Evolutionary conservation across 2,797 vertebrate species (phyloP).

Genomic region (Alfaro cultratus): DNA sequence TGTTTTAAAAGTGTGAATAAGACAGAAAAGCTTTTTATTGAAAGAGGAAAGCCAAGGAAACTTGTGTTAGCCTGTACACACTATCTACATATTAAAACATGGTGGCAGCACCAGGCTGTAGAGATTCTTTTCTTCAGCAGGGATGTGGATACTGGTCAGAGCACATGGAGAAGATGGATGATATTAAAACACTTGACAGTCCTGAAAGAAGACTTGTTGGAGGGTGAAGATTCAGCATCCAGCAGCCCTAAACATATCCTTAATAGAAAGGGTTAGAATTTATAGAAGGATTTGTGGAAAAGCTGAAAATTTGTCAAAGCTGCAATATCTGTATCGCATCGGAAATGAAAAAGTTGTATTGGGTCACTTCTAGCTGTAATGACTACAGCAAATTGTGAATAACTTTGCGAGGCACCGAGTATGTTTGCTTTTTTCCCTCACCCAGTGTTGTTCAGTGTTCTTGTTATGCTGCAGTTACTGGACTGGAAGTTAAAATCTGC

Average conservation of each 20-base stretch:
- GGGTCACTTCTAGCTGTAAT: background rate
- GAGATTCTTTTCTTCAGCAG: background rate
- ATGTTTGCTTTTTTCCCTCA: background rate
- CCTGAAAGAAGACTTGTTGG: background rate
- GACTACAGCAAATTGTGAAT: background rate
- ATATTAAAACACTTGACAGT: background rate
- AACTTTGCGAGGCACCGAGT: background rate
- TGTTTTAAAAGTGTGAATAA: background rate
- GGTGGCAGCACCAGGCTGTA: background rate
- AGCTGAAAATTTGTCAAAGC: too few relatives aligned
- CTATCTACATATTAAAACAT: background rate
- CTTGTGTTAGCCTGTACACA: background rate
- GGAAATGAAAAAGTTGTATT: too few relatives aligned
- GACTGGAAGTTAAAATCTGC: background rate
- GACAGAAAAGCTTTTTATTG: background rate
- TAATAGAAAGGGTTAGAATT: background rate
- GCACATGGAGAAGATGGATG: background rate
- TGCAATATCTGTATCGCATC: too few relatives aligned
- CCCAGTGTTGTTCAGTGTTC: background rate
- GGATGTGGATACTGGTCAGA: background rate
- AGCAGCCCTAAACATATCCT: background rate
- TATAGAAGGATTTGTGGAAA: background rate
- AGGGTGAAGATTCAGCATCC: background rate
- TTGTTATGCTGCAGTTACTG: background rate
- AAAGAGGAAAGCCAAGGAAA: background rate